Evolutionary conservation across 2,888 invertebrate species (phyloP), one percentile per base, ranked within the genome.

Genomic region (Brachypalpus laphriformis): DNA sequence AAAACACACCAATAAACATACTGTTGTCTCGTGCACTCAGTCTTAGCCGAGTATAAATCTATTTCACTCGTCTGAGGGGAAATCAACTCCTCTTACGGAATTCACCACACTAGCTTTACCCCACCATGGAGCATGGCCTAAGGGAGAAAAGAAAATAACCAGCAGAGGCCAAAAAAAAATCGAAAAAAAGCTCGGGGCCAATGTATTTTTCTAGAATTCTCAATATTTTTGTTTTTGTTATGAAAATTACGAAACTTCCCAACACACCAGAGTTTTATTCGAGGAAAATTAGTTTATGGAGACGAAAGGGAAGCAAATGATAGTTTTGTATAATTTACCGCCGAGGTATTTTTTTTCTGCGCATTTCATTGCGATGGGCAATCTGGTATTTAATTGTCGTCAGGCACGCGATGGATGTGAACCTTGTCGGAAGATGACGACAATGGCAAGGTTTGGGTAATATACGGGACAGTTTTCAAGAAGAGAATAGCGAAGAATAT

Each of bases 181-280:
- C 22, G 25, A 28, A 18, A 37, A 28, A 59, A 74, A 75, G 47
- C 75, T 75, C 37, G 37, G 40, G 31, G 49, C 28, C 56, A 37
- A 49, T 66, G 25, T 66, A 65, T 57, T 49, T 51, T 68, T 49
- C 34, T 59, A 68, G 42, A 57, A 68, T 59, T 40, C 8, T 22
- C 20, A 61, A 61, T 59, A 49, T 42, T 70, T 61, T 77, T 77
- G 76, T 66, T 66, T 76, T 66, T 66, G 75, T 68, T 68, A 14
- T 76, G 74, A 42, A 74, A 59, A 31, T 61, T 40, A 31, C 6
- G 11, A 14, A n/a, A 40, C 14, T 18, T 65, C 18, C 3, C 28
- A 8, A 2, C 37, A 59, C 31, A 2, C 11, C 1, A 1, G 49
- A 49, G 22, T 1, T 1, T 25, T 20, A 2, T 16, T 4, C 25